Percentiles rank a stretch among this genome's conserved stretches.
Conservation (phyloP, 2,888 invertebrate genomes). For the Nesidiocoris tenuis region DNA sequence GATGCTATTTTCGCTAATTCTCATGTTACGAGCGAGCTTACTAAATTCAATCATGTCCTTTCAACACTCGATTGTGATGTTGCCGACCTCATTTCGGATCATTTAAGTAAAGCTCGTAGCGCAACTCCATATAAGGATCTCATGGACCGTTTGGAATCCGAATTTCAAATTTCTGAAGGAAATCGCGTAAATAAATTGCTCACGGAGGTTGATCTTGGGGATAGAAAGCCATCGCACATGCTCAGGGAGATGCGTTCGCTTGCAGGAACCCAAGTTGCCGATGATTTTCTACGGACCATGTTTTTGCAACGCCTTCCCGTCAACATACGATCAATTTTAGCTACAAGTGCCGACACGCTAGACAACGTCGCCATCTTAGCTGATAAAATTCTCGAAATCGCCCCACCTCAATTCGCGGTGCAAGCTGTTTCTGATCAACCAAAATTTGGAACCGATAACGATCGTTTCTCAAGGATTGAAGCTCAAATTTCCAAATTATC, state of each 20-base stretch:
- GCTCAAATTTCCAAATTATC: constrained; percentile 10
- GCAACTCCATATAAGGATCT: constrained; percentile 42
- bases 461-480: background rate
- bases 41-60: constrained; percentile 49
- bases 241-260: constrained; percentile 29
- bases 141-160: constrained; percentile 4
- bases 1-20: constrained; percentile 4
- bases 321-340: constrained; percentile 4
- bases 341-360: background rate
- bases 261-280: constrained; percentile 7
- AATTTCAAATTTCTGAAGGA: constrained; percentile 16
- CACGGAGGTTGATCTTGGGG: constrained; percentile 24
- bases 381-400: constrained; percentile 22
- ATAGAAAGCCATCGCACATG: constrained; percentile 20
- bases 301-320: constrained; percentile 12
- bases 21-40: constrained; percentile 49
- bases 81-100: constrained; percentile 50
- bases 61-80: constrained; percentile 49
- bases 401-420: constrained; percentile 1
- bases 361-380: constrained; percentile 17
- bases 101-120: constrained; percentile 47
- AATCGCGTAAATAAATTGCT: background rate
- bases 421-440: background rate
- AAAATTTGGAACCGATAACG: background rate
- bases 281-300: constrained; percentile 25